Base-by-base conservation (phyloP, 2,888 invertebrate genomes). In the Ypsolopha sequella region DNA sequence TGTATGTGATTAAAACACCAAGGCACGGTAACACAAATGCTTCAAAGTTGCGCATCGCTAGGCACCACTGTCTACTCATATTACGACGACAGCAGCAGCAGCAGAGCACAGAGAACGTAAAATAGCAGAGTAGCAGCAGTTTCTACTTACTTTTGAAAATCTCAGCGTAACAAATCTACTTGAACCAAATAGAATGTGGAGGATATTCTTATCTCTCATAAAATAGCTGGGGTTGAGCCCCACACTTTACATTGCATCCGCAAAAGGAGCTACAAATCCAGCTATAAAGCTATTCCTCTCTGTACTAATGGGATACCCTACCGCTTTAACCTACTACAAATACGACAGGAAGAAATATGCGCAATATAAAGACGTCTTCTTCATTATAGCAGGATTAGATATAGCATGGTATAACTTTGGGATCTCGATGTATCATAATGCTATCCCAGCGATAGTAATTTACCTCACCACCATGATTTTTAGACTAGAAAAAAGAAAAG, bases 331-430 rank as follows among this genome's bases (percentile, higher is more conserved):
- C 0, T 82, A 80, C 36, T 72, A 80, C 49, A 67, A 74, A 50
- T 61, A 68, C 58, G 57, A 80, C 0, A 67, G 63, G 53, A n/a
- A n/a, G n/a, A 52, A 70, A 48, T 50, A 72, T 54, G 57, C 58
- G 1, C 48, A 59, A 8, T 65, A 88, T 36, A 93, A 95, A 69
- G 94, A 97, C 70, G 50, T 92, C 8, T 96, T 88, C 76, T 95
- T 96, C 68, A 87, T 91, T 7, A 24, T 85, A 0, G 88, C 89
- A 55, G 97, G 97, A 10, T 67, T 95, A 6, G 77, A 88, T 1
- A 82, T 97, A 58, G 94, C 95, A 48, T 91, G 90, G 60, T 96
- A 93, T 75, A 97, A 97, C 73, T 97, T 95, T 85, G 96, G 97
- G 39, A 66, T 76, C 52, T 90, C 92, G 51, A 88, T 93, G 57